Evolutionary conservation across 2,888 invertebrate species (phyloP).

Genomic region (Agriopis leucophaearia): DNA sequence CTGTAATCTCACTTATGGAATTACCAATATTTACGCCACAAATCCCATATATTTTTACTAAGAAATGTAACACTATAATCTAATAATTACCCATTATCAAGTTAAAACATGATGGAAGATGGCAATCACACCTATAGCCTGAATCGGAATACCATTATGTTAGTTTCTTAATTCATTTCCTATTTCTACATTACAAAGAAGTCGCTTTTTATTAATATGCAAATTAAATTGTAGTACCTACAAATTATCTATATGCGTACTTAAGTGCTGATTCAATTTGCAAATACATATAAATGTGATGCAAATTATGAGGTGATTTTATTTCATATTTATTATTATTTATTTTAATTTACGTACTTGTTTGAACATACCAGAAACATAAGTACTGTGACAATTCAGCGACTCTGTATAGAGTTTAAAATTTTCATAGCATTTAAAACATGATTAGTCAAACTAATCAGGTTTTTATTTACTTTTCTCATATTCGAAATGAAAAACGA

Average conservation of each 20-base stretch:
- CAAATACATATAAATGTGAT: slow-evolving; percentile 1
- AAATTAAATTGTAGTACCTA: not conserved
- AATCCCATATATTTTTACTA: no score
- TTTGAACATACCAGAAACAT: no score
- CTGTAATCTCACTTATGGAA: no score
- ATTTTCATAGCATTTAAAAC: no score
- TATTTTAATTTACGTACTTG: not conserved
- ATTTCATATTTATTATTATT: not conserved
- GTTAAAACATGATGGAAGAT: not conserved
- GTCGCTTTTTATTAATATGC: slow-evolving; percentile 1
- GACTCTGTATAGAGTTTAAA: no score
- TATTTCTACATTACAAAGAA: slow-evolving; percentile 2
- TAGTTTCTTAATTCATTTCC: not conserved
- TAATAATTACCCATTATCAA: no score
- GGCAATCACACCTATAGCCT: not conserved
- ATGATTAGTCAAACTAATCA: no score
- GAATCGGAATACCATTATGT: not conserved
- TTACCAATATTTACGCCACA: no score
- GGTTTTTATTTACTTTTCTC: no score
- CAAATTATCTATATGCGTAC: not conserved
- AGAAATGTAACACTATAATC: no score
- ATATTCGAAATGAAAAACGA: no score
- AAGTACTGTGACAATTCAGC: no score
- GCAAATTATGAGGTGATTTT: not conserved
- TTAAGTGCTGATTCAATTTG: not conserved